Evolutionary conservation across 2,113 vertebrate genomes (phyloP).

Genomic region (Tachysurus fulvidraco): DNA sequence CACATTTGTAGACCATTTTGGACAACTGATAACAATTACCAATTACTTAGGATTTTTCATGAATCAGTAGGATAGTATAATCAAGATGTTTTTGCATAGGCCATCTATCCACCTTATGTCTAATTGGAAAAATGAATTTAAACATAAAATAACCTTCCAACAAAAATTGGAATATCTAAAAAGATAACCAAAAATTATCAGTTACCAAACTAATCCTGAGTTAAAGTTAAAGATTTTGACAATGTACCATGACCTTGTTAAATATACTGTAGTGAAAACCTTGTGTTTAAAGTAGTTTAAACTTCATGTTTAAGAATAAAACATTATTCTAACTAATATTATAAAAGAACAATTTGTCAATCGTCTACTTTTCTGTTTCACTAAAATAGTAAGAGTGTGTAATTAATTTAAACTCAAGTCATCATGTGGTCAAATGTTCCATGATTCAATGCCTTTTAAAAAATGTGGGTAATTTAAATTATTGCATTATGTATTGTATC

Average conservation of each 20-base stretch:
- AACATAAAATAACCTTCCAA: background rate
- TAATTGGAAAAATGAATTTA: conserved; percentile 25
- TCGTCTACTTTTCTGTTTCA: background rate
- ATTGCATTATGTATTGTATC: background rate
- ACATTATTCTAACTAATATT: no score
- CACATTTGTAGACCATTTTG: background rate
- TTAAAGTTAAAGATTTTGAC: background rate
- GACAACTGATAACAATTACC: background rate
- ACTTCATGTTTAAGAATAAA: no score
- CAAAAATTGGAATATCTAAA: background rate
- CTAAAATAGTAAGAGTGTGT: background rate
- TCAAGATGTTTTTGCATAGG: conserved; percentile 9
- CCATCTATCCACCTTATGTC: background rate
- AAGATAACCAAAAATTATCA: background rate
- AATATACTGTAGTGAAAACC: background rate
- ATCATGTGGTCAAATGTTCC: background rate
- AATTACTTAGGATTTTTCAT: background rate
- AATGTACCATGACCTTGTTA: conserved; percentile 1
- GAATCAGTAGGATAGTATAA: conserved; percentile 19
- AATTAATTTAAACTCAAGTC: background rate
- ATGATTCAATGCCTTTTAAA: background rate
- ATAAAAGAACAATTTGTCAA: no score
- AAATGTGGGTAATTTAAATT: background rate
- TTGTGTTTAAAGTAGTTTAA: no score
- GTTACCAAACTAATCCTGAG: conserved; percentile 4